These are phyloP conservation scores for Odontocerum albicorne DNA, from an alignment of 2,888 invertebrate species.

Conservation along the genomic window DNA sequence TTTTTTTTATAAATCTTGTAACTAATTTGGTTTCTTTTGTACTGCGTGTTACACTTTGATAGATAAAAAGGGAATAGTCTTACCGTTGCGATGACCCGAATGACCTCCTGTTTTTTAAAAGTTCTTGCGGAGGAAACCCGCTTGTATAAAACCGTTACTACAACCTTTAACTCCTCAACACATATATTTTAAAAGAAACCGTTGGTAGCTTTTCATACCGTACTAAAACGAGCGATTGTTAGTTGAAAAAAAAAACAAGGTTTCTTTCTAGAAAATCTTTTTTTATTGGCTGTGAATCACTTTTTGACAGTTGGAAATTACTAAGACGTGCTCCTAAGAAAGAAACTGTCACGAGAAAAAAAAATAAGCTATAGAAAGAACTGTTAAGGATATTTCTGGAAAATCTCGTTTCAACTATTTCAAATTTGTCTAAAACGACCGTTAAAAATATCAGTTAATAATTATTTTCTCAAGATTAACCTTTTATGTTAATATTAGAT, in stretches of 20 bases:
- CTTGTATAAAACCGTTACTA: constrained; percentile 24
- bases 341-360: too few species aligned
- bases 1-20: constrained; percentile 17
- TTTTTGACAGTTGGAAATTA: background rate
- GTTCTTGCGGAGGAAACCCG: constrained; percentile 19
- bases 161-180: constrained; percentile 21
- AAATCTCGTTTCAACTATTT: too few species aligned
- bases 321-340: background rate
- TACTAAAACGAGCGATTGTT: background rate
- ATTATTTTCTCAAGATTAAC: too few species aligned
- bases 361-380: too few species aligned
- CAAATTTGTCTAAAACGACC: too few species aligned
- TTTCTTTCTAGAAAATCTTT: background rate
- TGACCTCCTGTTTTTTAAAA: constrained; percentile 24
- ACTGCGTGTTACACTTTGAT: constrained; percentile 20
- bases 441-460: too few species aligned
- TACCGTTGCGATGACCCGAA: constrained; percentile 24
- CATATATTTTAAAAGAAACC: constrained; percentile 18
- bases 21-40: constrained; percentile 35
- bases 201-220: constrained; percentile 4
- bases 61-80: constrained; percentile 25
- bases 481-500: too few species aligned
- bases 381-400: too few species aligned
- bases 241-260: background rate
- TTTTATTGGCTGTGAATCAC: background rate